Base-by-base conservation (phyloP, 2,888 invertebrate species). In the Punctoribates punctum region DNA sequence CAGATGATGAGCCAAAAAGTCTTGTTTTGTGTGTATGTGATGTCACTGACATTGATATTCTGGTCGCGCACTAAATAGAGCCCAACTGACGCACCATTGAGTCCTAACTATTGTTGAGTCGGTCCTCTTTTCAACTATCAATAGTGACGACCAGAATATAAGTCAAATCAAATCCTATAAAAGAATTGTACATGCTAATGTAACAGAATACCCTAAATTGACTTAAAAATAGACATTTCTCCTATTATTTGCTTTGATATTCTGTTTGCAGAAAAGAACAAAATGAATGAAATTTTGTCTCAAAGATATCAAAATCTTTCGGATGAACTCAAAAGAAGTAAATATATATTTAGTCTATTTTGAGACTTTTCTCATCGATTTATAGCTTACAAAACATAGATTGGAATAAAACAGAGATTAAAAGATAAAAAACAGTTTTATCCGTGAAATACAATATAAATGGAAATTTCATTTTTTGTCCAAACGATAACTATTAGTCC, bases 391-490 rank as follows among this genome's bases (percentile, higher is more conserved):
- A 23, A 38, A 25, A 65, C n/a, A 38, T 4, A n/a, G 23, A 25
- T 20, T 13, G 2, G 25, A 70, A 34, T 25, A 15, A 70, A 25
- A 70, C 20, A 70, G 11, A 70, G 72, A 72, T 23, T 25, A 17
- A n/a, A 38, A 72, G 72, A 34, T 46, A n/a, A n/a, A 34, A 62
- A 29, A 34, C n/a, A 15, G 34, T 65, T 65, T 65, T 34, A 8
- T 29, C 17, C 42, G 42, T 65, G 27, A 65, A 65, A 65, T n/a
- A 65, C 65, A 70, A 70, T 70, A 70, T 70, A 70, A 70, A 70
- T 70, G 70, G 70, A 70, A 70, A 70, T 65, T 65, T 65, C 13
- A 9, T 27, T 38, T 34, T n/a, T 27, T 17, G 34, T n/a, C n/a
- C 42, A 17, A 70, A 42, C 2, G 34, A 42, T 20, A 46, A 20